phyloP scores from a whole-genome alignment of 2,888 invertebrate species.

The Chalcosyrphus nemorum region DNA sequence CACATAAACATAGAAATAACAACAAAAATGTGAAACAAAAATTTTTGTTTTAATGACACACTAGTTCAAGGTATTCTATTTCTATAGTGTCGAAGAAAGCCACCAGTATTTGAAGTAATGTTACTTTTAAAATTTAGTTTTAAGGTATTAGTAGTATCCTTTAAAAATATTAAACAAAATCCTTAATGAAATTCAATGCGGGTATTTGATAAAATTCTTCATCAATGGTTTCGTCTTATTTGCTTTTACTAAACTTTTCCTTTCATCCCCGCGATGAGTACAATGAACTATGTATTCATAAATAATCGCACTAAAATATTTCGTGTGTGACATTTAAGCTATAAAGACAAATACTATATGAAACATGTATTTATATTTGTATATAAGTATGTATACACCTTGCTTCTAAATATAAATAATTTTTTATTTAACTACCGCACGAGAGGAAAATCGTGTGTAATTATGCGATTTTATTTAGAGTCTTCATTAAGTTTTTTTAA shows the following conservation, averaged over 20 bases:
- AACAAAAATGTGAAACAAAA: conserved; percentile 1
- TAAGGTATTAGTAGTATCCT: too few relatives aligned
- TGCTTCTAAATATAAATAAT: conserved; percentile 19
- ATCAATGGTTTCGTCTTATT: neutral
- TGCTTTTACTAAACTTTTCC: neutral
- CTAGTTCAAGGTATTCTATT: conserved; percentile 43
- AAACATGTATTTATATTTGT: too few relatives aligned
- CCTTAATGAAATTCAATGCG: too few relatives aligned
- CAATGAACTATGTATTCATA: conserved; percentile 21
- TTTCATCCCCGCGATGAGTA: neutral
- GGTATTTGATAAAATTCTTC: too few relatives aligned
- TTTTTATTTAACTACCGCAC: neutral
- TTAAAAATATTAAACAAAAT: too few relatives aligned
- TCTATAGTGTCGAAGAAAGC: conserved; percentile 12
- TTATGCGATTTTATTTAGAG: neutral
- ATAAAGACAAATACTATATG: neutral
- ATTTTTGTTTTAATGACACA: conserved; percentile 25
- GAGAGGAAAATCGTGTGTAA: neutral
- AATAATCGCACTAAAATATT: conserved; percentile 15
- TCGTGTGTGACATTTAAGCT: conserved; percentile 24
- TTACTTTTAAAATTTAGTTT: too few relatives aligned
- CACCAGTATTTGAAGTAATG: neutral
- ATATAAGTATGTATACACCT: neutral
- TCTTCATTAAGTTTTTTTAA: neutral
- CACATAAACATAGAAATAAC: neutral